phyloP scores from a whole-genome alignment of 2,888 invertebrate genomes.

The Scaptomyza tumidula region DNA sequence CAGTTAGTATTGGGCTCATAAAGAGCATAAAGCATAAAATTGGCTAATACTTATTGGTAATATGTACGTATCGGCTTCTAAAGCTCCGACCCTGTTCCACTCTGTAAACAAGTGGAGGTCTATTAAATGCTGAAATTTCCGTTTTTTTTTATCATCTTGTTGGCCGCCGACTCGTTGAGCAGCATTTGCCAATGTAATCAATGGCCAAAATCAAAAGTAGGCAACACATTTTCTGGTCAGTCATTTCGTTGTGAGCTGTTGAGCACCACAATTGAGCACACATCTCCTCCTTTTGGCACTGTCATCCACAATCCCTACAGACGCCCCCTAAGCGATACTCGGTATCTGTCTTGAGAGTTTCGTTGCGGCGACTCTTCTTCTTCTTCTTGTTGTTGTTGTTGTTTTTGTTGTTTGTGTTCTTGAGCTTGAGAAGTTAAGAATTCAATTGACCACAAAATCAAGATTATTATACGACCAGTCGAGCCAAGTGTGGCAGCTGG shows the following conservation, averaged over 20 bases:
- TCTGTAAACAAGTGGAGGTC: constrained; percentile 28
- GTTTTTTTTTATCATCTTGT: constrained; percentile 36
- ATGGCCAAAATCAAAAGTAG: constrained; percentile 74
- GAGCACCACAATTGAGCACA: constrained; percentile 40
- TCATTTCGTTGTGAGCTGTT: constrained; percentile 62
- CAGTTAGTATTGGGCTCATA: constrained; percentile 50
- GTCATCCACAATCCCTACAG: constrained; percentile 64
- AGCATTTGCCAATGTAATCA: constrained; percentile 67
- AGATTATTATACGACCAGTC: constrained; percentile 77
- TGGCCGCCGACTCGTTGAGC: constrained; percentile 31
- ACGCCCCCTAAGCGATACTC: constrained; percentile 59
- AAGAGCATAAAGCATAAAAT: constrained; percentile 78
- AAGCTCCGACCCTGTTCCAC: background rate
- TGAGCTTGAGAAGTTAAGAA: constrained; percentile 75
- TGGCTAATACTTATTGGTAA: constrained; percentile 67
- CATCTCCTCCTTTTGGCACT: constrained; percentile 42
- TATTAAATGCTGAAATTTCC: constrained; percentile 31
- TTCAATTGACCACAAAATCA: constrained; percentile 83
- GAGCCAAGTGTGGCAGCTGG: constrained; percentile 46
- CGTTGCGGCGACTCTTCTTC: constrained; percentile 9
- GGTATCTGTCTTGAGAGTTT: constrained; percentile 43
- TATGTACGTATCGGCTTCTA: background rate
- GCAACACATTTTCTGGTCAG: constrained; percentile 73
- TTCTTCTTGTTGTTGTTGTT: constrained; percentile 33
- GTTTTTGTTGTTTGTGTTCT: constrained; percentile 52